A percentile compares a stretch with the other conserved stretches of the same genome.
Conservation (phyloP, 2,113 vertebrate genomes). For the Pelusios castaneus region DNA sequence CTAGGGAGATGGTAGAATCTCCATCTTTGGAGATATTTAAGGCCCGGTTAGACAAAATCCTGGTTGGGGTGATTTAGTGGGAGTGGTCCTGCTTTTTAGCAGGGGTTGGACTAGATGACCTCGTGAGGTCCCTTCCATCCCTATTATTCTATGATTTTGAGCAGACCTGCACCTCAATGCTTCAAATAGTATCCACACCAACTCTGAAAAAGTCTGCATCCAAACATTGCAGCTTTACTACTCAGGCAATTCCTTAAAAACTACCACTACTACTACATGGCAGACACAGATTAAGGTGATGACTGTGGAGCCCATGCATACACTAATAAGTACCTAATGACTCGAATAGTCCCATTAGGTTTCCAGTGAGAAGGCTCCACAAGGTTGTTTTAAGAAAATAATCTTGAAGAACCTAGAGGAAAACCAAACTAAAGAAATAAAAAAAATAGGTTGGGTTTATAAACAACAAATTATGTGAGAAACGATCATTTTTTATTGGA, state of each 20-base stretch:
- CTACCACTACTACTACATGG: no score
- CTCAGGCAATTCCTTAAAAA: neutral
- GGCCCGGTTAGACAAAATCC: no score
- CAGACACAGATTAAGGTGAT: neutral
- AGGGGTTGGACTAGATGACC: no score
- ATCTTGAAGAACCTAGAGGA: no score
- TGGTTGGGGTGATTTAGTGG: no score
- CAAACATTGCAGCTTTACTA: neutral
- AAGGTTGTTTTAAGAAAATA: neutral
- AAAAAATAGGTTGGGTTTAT: neutral
- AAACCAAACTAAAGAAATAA: neutral
- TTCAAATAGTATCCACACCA: neutral
- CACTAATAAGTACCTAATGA: neutral
- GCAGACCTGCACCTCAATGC: neutral
- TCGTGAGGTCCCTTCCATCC: no score
- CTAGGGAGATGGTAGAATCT: no score
- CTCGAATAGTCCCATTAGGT: neutral
- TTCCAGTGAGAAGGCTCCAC: neutral
- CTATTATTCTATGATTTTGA: no score
- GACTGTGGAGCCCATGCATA: neutral
- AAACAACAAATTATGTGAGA: neutral
- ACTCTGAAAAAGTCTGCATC: neutral
- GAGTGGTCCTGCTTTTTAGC: no score
- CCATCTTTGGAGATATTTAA: no score
- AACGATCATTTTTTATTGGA: no score